A percentile compares a stretch with the other conserved stretches of the same genome.
Conservation (phyloP, 2,888 invertebrate genomes). For the Folsomia candida region DNA sequence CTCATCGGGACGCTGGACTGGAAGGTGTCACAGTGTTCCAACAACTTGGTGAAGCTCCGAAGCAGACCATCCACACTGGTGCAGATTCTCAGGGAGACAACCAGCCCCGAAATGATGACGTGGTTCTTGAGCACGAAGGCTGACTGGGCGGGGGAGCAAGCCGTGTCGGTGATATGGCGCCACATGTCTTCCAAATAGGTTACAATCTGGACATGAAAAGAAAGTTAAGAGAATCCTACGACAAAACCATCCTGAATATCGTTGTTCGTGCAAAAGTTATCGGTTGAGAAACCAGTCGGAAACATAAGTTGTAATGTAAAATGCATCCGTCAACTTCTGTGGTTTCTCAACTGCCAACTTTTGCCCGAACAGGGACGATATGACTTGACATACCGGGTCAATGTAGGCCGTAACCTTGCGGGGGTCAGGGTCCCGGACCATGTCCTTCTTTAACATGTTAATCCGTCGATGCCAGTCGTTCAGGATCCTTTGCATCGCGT, state of each 20-base stretch:
- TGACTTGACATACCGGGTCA: slow-evolving; percentile 37
- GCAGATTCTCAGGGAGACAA: neutral
- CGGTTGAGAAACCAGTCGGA: too few relatives aligned
- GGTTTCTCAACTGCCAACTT: too few relatives aligned
- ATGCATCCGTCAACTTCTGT: neutral
- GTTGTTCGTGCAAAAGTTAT: too few relatives aligned
- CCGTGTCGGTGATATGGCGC: slow-evolving; percentile 11
- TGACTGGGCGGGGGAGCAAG: slow-evolving; percentile 30
- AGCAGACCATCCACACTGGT: slow-evolving; percentile 6
- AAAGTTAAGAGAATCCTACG: too few relatives aligned
- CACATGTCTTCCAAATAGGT: slow-evolving; percentile 37
- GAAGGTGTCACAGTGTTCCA: slow-evolving; percentile 16
- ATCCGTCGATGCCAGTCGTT: slow-evolving; percentile 42
- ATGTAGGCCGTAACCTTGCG: slow-evolving; percentile 40
- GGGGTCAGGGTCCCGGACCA: slow-evolving; percentile 24
- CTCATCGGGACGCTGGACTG: slow-evolving; percentile 7
- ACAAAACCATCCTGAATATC: too few relatives aligned
- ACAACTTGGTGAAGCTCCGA: slow-evolving; percentile 7
- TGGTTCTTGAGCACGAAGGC: slow-evolving; percentile 23
- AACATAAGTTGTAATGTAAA: too few relatives aligned
- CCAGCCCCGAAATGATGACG: neutral
- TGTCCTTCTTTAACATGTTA: slow-evolving; percentile 38
- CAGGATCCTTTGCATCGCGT: slow-evolving; percentile 41
- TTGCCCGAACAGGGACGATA: neutral
- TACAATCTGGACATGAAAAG: slow-evolving; percentile 29